Evolutionary conservation across 2,797 vertebrate species (phyloP), one percentile per base, ranked within the genome.

Genomic region (Meriones psammophilus): DNA sequence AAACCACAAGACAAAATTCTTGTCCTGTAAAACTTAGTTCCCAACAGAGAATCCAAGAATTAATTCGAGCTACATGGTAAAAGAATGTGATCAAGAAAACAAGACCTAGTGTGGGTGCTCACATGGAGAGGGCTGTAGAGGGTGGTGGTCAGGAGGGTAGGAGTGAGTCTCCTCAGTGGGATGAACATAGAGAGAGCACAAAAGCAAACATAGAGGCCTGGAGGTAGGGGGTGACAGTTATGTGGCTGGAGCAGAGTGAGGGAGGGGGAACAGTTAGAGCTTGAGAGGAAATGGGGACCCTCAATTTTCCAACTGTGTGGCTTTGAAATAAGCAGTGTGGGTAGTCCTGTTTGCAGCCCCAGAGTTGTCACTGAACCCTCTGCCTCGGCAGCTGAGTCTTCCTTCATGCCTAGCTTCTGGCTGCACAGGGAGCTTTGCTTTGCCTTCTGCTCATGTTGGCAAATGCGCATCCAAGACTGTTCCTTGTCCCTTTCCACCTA

Each of bases 151-250:
- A 7, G 14, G 50, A 77, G 66, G n/a, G 54, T 28, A 66, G 71
- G 18, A 71, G 22, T 22, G 60, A 36, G 12, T 46, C 0, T 0
- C 28, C 12, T 28, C 68, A 2, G 0, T 50, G 39, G 39, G 46
- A 46, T 56, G 92, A 86, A 46, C 7, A 17, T 30, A 39, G 62
- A 28, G 33, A 39, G 62, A 28, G 28, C 64, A 13, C 20, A 28
- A 14, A 10, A 36, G 36, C 54, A 54, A 42, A 18, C n/a, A 15
- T 36, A 54, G 66, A 94, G 93, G 60, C 4, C 78, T 79, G 64
- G 88, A 28, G 13, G 8, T 4, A 6, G 88, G 60, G 13, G 85
- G 46, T n/a, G n/a, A n/a, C 8, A 81, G 3, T 33, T 7, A 0
- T 18, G 10, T 2, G 4, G 24, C 89, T 64, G 60, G 88, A 78